phyloP scores from a whole-genome alignment of 2,113 vertebrate species.

The Heterotis niloticus region DNA sequence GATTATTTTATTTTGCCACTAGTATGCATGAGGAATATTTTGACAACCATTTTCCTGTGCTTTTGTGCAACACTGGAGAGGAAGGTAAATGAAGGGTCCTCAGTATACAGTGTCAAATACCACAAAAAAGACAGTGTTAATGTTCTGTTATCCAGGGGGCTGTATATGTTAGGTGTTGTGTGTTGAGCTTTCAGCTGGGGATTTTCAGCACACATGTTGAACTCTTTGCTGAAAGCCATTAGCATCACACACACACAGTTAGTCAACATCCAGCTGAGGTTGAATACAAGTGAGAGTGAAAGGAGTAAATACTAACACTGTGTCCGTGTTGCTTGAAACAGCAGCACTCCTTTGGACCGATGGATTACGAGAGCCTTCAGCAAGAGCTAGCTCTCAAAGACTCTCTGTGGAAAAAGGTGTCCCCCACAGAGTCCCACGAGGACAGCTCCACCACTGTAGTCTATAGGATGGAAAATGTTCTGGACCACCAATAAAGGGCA shows the following conservation, averaged over 20 bases:
- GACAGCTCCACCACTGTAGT: conserved; percentile 97
- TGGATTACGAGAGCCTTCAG: conserved; percentile 98
- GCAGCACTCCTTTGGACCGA: conserved; percentile 83
- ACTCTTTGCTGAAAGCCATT: neutral
- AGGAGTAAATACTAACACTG: conserved; percentile 77
- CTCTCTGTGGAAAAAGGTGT: conserved; percentile 95
- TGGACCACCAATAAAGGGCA: conserved; percentile 59
- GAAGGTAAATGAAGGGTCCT: neutral
- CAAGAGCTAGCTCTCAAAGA: conserved; percentile 97
- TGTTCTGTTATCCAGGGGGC: no score
- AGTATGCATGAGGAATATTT: neutral
- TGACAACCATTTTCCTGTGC: neutral
- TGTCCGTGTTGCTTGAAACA: conserved; percentile 90
- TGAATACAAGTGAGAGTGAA: neutral
- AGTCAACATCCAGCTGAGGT: neutral
- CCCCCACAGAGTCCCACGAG: conserved; percentile 83
- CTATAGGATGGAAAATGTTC: conserved; percentile 91
- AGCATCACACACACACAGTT: neutral
- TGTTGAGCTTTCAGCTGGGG: neutral
- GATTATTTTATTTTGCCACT: neutral
- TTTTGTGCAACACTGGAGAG: neutral
- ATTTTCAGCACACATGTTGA: neutral
- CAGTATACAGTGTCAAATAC: neutral
- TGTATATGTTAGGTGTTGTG: no score
- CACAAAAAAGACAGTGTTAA: neutral